Base-by-base conservation (phyloP, 2,113 vertebrate genomes). In the Limanda limanda region DNA sequence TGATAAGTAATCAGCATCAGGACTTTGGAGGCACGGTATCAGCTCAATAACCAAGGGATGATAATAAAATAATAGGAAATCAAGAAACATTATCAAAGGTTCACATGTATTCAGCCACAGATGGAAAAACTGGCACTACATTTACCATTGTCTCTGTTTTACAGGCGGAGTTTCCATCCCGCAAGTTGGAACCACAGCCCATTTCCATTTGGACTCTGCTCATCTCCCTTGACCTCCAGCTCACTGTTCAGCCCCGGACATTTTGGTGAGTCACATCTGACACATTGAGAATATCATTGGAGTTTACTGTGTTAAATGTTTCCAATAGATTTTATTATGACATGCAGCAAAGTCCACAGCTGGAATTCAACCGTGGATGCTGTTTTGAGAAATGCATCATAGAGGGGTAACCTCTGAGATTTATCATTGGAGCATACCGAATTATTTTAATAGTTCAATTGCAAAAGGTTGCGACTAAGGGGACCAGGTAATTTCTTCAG, bases 221-320 rank as follows among this genome's bases (percentile, higher is more conserved):
- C 93, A 62, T 83, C 94, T 86, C 90, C 92, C 81, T 88, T 91
- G 75, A 75, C 92, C 87, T 92, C 96, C 92, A 93, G 93, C 82
- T 87, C 91, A 82, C 87, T 87, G 59, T 88, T 93, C 52, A 94
- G 91, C 77, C 89, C 94, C 68, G 94, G 94, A 85, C 93, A 95
- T 92, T 96, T 96, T 90, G 96, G 97, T 98, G 94, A 97, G 95
- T 92, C 90, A 91, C 27, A 35, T 62, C 17, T 0, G 14, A 52
- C 24, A 51, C 5, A 20, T 65, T 47, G 25, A 35, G 11, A 14
- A 24, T 11, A 24, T 24, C n/a, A 55, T 67, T 27, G 24, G 21
- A 27, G 10, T 64, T 24, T 3, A 23, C 12, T 42, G 60, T 54
- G 11, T 42, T 42, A 11, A 42, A 11, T 42, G 10, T 42, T 13